Conservation (phyloP, 2,888 invertebrate genomes). For the Bhutanitis thaidina region DNA sequence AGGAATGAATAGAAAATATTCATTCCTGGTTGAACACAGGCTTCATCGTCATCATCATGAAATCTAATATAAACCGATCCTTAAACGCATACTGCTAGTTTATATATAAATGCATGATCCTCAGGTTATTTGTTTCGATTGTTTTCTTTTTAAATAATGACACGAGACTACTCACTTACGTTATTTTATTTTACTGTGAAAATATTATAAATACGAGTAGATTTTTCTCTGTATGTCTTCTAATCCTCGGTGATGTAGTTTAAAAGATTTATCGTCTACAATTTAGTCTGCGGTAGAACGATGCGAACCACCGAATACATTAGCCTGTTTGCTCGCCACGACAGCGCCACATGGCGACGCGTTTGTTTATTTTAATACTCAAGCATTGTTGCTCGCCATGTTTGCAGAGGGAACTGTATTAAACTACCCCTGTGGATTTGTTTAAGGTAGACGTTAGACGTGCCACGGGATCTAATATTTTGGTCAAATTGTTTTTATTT, state of each 20-base stretch:
- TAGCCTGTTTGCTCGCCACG: conserved; percentile 61
- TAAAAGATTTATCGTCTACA: not conserved
- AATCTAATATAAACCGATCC: too few relatives aligned
- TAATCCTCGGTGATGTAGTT: not conserved
- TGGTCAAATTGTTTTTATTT: conserved; percentile 25
- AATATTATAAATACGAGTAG: too few relatives aligned
- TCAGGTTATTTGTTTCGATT: too few relatives aligned
- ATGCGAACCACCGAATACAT: conserved; percentile 62
- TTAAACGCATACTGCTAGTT: too few relatives aligned
- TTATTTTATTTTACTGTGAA: not conserved
- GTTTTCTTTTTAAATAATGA: too few relatives aligned
- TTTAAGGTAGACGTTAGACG: conserved; percentile 39
- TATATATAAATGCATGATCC: too few relatives aligned
- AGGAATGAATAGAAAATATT: too few relatives aligned
- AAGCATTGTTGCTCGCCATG: conserved; percentile 67
- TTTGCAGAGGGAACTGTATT: conserved; percentile 64
- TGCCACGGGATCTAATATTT: conserved; percentile 27
- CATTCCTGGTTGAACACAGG: too few relatives aligned
- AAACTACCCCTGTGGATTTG: conserved; percentile 62
- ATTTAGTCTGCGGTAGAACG: conserved; percentile 4
- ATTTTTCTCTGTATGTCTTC: too few relatives aligned
- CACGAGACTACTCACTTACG: too few relatives aligned
- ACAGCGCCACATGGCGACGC: conserved; percentile 68
- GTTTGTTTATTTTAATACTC: conserved; percentile 78
- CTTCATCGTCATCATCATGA: too few relatives aligned